Evolutionary conservation across 2,888 invertebrate species (phyloP).

Genomic region (Erebia epiphron): DNA sequence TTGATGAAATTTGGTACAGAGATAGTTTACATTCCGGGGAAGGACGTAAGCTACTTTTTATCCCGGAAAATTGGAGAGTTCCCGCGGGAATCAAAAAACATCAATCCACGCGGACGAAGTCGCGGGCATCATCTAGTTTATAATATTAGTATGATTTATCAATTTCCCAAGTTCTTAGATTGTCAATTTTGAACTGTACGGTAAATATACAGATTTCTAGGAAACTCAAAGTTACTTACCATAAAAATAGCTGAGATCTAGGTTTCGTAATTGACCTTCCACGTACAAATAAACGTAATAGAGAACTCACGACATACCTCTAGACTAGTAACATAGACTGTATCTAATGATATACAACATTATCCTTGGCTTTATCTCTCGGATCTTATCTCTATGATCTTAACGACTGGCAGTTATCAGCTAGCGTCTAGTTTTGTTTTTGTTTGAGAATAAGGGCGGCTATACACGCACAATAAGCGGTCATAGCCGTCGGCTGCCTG

Average conservation of each 20-base stretch:
- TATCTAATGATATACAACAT: conserved; percentile 22
- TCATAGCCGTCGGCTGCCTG: not conserved
- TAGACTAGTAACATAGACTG: conserved; percentile 11
- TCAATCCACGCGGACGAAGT: too few relatives aligned
- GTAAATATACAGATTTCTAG: too few relatives aligned
- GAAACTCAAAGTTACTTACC: too few relatives aligned
- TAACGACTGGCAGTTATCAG: conserved; percentile 31
- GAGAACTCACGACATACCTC: conserved; percentile 14
- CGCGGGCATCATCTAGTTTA: too few relatives aligned
- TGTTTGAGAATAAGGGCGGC: not conserved
- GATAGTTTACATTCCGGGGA: too few relatives aligned
- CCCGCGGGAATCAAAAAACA: too few relatives aligned
- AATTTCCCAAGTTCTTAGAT: too few relatives aligned
- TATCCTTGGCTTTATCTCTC: conserved; percentile 31
- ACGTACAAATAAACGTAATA: conserved; percentile 5
- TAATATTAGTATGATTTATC: too few relatives aligned
- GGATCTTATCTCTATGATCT: conserved; percentile 32
- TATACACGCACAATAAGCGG: not conserved
- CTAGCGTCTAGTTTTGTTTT: conserved; percentile 14
- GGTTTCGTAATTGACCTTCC: conserved; percentile 14
- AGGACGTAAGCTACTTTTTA: too few relatives aligned
- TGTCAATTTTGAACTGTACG: too few relatives aligned
- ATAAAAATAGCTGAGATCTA: not conserved
- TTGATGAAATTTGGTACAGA: too few relatives aligned
- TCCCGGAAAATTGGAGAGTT: too few relatives aligned